These are phyloP conservation scores for Troglohyphantes excavatus DNA, from an alignment of 2,888 invertebrate genomes.

Conservation along the genomic window DNA sequence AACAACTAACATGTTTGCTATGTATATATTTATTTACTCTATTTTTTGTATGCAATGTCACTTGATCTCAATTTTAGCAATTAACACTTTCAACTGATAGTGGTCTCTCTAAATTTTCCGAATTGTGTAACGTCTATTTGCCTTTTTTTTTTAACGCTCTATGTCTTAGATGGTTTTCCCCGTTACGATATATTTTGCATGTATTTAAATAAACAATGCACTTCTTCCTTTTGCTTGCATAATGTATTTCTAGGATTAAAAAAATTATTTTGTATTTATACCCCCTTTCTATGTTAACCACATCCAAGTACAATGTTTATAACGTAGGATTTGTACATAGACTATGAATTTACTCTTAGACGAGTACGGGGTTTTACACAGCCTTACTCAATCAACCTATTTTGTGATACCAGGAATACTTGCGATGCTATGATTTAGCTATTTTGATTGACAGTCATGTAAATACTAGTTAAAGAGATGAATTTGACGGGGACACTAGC, in stretches of 20 bases:
- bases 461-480: conserved; percentile 52
- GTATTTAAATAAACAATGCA: too few species aligned
- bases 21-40: too few species aligned
- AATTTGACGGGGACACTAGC: conserved; percentile 21
- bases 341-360: background rate
- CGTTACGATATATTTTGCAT: too few species aligned
- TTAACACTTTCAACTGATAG: too few species aligned
- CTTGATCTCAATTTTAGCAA: too few species aligned
- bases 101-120: too few species aligned
- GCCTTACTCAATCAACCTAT: conserved; percentile 59
- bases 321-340: background rate
- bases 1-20: too few species aligned
- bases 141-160: too few species aligned
- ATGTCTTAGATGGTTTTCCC: too few species aligned
- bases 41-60: too few species aligned
- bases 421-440: conserved; percentile 47
- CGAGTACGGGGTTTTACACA: background rate
- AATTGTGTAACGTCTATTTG: too few species aligned
- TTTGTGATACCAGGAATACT: conserved; percentile 56
- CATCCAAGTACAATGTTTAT: background rate
- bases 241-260: background rate
- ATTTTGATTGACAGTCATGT: conserved; percentile 71
- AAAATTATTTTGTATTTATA: background rate
- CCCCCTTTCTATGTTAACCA: background rate
- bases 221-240: too few species aligned